Percentiles rank a stretch among this genome's conserved stretches.
Conservation (phyloP, 2,797 vertebrate genomes). For the Pitangus sulphuratus region DNA sequence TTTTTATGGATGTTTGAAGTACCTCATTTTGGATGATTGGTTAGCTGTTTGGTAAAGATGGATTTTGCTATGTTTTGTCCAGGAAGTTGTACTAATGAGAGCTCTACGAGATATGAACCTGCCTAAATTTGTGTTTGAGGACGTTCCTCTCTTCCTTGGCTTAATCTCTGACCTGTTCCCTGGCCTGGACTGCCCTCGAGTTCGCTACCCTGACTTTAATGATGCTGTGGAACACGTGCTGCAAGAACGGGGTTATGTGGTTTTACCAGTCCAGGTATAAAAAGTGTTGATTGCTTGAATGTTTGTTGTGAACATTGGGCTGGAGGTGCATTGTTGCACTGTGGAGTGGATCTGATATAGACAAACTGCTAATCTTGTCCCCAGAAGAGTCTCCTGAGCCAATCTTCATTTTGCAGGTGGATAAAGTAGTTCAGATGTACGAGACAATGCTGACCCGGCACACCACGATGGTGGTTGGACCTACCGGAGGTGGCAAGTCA, state of each 20-base stretch:
- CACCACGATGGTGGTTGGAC: constrained; percentile 96
- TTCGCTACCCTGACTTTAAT: constrained; percentile 89
- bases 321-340: neutral
- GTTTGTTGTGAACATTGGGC: neutral
- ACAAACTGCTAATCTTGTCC: neutral
- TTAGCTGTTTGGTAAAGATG: neutral
- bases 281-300: neutral
- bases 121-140: constrained; percentile 97
- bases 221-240: constrained; percentile 88
- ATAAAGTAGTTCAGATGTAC: constrained; percentile 97
- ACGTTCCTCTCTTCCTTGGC: constrained; percentile 94
- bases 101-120: constrained; percentile 97
- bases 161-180: constrained; percentile 95
- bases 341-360: neutral
- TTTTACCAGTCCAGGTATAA: constrained; percentile 87
- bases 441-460: constrained; percentile 98
- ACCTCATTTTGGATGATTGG: neutral
- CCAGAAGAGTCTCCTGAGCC: neutral
- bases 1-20: neutral
- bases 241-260: constrained; percentile 80
- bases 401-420: constrained; percentile 80
- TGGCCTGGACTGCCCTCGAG: constrained; percentile 91
- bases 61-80: neutral
- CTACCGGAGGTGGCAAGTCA: constrained; percentile 95
- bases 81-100: constrained; percentile 97